Conservation (phyloP, 2,888 invertebrate genomes). For the Scaptomyza cyrtandrae region DNA sequence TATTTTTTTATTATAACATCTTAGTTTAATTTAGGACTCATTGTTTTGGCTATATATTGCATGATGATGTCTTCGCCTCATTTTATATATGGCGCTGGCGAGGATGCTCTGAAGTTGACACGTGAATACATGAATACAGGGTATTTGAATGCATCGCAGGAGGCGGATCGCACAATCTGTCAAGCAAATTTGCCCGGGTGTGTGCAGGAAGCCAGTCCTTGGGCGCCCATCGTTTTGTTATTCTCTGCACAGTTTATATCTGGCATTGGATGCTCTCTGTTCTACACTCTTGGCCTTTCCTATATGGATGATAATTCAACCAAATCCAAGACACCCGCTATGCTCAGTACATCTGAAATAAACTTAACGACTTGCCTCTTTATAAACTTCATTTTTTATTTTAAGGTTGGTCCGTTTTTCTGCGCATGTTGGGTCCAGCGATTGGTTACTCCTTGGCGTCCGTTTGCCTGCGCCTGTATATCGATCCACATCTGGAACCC, state of each 20-base stretch:
- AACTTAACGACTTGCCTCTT: background rate
- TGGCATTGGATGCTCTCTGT: slow-evolving; percentile 88
- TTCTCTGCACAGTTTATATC: slow-evolving; percentile 88
- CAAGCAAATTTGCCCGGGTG: slow-evolving; percentile 29
- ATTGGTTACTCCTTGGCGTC: slow-evolving; percentile 88
- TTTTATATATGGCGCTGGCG: slow-evolving; percentile 88
- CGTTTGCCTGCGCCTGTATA: slow-evolving; percentile 87
- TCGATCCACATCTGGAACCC: slow-evolving; percentile 87
- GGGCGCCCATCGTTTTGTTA: slow-evolving; percentile 86
- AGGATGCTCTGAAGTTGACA: slow-evolving; percentile 87
- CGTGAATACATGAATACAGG: slow-evolving; percentile 85
- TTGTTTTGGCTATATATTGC: slow-evolving; percentile 87
- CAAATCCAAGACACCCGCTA: slow-evolving; percentile 88
- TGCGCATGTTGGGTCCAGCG: slow-evolving; percentile 86
- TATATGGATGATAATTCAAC: slow-evolving; percentile 90
- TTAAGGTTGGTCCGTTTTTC: slow-evolving; percentile 87
- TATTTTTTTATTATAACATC: background rate
- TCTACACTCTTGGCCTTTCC: slow-evolving; percentile 88
- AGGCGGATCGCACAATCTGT: slow-evolving; percentile 34
- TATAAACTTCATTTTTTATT: background rate
- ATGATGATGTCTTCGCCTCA: slow-evolving; percentile 88
- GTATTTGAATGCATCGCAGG: slow-evolving; percentile 66
- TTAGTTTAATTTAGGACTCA: slow-evolving; percentile 81
- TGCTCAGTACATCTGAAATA: slow-evolving; percentile 85
- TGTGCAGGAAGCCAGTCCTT: slow-evolving; percentile 45